phyloP scores from a whole-genome alignment of 2,888 invertebrate genomes.

The Cephus pygmeus region DNA sequence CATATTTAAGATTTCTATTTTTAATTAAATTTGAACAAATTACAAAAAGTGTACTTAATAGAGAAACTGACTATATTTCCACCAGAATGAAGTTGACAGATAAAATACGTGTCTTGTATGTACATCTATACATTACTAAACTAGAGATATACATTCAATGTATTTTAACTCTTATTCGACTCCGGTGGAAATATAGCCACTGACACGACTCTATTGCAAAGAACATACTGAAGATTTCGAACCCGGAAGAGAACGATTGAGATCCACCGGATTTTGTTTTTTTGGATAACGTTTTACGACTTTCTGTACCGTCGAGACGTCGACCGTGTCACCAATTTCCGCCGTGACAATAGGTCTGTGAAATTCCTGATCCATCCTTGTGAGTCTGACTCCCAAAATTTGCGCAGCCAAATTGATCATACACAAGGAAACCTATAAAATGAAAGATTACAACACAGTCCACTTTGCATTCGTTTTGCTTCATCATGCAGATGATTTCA shows the following conservation, averaged over 20 bases:
- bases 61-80: neutral
- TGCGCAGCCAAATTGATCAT: conserved; percentile 80
- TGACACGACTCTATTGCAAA: conserved; percentile 65
- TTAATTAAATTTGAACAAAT: neutral
- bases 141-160: neutral
- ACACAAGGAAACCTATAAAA: conserved; percentile 71
- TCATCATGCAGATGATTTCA: neutral
- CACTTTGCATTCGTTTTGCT: neutral
- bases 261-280: conserved; percentile 45
- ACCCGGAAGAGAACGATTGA: conserved; percentile 43
- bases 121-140: neutral
- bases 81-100: neutral
- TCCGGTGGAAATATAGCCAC: neutral
- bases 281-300: conserved; percentile 56
- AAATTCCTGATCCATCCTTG: conserved; percentile 75
- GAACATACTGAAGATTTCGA: conserved; percentile 69
- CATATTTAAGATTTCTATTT: neutral
- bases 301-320: conserved; percentile 49
- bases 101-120: neutral
- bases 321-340: conserved; percentile 68
- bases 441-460: neutral
- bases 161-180: neutral
- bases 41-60: neutral
- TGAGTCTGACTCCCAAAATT: conserved; percentile 74
- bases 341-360: conserved; percentile 76